Evolutionary conservation across 1,140 invertebrate genomes (phyloP).

Genomic region (Bathynomus jamesi): DNA sequence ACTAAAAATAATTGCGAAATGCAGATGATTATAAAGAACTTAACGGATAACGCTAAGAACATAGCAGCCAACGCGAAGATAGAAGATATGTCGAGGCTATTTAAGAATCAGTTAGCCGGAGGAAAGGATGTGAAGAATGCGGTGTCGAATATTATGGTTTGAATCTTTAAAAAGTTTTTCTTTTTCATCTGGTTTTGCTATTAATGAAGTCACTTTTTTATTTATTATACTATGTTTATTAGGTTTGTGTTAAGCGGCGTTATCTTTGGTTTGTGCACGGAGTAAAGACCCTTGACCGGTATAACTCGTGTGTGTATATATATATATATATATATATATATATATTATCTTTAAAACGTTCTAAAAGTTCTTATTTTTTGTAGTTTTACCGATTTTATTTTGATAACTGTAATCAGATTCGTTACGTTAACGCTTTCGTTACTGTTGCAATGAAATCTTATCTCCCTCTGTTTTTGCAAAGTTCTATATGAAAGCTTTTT

Average conservation of each 20-base stretch:
- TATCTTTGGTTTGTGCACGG: not conserved
- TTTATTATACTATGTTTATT: not conserved
- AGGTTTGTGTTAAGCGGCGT: not conserved
- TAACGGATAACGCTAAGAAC: slow-evolving; percentile 92
- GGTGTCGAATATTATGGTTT: slow-evolving; percentile 82
- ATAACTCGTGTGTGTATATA: too few relatives aligned
- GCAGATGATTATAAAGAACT: slow-evolving; percentile 91
- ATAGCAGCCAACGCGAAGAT: slow-evolving; percentile 94
- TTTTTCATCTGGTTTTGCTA: not conserved
- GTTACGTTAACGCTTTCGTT: too few relatives aligned
- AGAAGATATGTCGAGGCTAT: slow-evolving; percentile 88
- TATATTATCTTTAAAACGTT: too few relatives aligned
- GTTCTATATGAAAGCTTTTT: too few relatives aligned
- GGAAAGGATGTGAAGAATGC: slow-evolving; percentile 91
- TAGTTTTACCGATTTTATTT: too few relatives aligned
- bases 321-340: too few relatives aligned
- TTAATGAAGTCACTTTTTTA: not conserved
- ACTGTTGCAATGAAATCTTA: too few relatives aligned
- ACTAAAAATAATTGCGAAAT: too few relatives aligned
- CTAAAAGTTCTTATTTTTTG: too few relatives aligned
- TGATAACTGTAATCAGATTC: too few relatives aligned
- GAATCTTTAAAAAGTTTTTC: slow-evolving; percentile 21
- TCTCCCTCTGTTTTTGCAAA: too few relatives aligned
- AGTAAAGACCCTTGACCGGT: too few relatives aligned
- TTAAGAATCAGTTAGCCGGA: slow-evolving; percentile 85